Percentiles rank a stretch among this genome's conserved stretches.
Conservation (phyloP, 2,113 vertebrate species). For the Datnioides undecimradiatus region DNA sequence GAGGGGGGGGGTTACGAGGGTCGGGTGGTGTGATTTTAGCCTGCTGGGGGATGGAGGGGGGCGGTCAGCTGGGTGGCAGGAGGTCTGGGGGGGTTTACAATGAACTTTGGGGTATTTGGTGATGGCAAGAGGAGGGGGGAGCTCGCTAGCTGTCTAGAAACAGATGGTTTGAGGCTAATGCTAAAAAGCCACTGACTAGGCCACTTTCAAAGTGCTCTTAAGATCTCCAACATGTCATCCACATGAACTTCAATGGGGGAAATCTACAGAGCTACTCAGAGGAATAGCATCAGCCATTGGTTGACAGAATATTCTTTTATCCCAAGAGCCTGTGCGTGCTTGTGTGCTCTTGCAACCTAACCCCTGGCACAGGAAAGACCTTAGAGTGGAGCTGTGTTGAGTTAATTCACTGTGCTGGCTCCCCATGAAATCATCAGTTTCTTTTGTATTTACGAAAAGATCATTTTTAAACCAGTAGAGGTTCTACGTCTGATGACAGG, state of each 20-base stretch:
- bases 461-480: not conserved
- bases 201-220: slow-evolving; percentile 54
- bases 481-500: not conserved
- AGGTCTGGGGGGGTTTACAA: slow-evolving; percentile 63
- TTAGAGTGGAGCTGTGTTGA: not conserved
- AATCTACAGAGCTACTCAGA: not conserved
- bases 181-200: slow-evolving; percentile 54
- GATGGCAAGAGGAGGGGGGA: slow-evolving; percentile 17
- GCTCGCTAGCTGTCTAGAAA: slow-evolving; percentile 48
- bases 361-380: not conserved
- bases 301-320: slow-evolving; percentile 28
- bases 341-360: not conserved
- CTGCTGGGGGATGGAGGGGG: slow-evolving; percentile 67
- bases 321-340: not conserved
- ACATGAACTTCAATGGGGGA: slow-evolving; percentile 29
- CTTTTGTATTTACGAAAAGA: not conserved
- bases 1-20: slow-evolving; percentile 58
- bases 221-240: slow-evolving; percentile 30
- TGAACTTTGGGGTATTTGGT: slow-evolving; percentile 74
- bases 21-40: slow-evolving; percentile 60
- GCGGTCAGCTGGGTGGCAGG: slow-evolving; percentile 66
- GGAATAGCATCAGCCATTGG: slow-evolving; percentile 24
- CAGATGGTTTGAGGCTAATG: slow-evolving; percentile 70
- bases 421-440: not conserved
- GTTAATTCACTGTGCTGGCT: not conserved